A percentile compares a stretch with the other conserved stretches of the same genome.
phyloP scores from a whole-genome alignment of 1,140 invertebrate species.

The Hormaphis cornu region DNA sequence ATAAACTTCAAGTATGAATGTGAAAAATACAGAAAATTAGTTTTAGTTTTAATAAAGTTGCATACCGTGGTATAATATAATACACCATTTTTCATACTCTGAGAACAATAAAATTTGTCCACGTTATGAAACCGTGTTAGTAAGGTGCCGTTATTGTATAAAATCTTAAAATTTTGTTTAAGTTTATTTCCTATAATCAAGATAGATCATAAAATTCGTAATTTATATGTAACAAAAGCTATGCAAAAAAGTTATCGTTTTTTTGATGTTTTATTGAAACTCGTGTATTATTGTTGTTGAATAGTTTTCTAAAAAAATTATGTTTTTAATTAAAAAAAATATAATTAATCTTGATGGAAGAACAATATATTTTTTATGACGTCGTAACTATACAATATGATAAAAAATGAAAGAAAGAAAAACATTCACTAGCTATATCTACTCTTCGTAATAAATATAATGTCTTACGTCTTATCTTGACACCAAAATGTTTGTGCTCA shows the following conservation, averaged over 20 bases:
- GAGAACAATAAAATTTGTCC: not conserved
- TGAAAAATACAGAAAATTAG: not conserved
- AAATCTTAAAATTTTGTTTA: not conserved
- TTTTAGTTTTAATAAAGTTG: conserved; percentile 14
- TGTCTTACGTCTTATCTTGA: not conserved
- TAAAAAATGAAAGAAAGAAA: not conserved
- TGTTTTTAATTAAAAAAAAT: not conserved
- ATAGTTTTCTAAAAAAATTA: not conserved
- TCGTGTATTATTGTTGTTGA: not conserved
- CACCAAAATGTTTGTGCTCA: not conserved
- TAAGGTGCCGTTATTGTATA: not conserved
- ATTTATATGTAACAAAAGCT: not conserved
- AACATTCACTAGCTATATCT: not conserved
- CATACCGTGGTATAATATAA: too few relatives aligned
- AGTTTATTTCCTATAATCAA: not conserved
- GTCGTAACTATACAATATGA: not conserved
- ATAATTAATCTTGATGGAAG: not conserved
- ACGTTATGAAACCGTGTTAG: not conserved
- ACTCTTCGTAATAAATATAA: not conserved
- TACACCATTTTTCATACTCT: not conserved
- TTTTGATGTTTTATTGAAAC: too few relatives aligned
- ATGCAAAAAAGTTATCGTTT: too few relatives aligned
- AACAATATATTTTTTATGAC: not conserved
- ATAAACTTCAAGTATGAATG: not conserved
- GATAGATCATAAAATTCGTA: not conserved